phyloP scores from a whole-genome alignment of 2,797 vertebrate species.

The Danio choprae region DNA sequence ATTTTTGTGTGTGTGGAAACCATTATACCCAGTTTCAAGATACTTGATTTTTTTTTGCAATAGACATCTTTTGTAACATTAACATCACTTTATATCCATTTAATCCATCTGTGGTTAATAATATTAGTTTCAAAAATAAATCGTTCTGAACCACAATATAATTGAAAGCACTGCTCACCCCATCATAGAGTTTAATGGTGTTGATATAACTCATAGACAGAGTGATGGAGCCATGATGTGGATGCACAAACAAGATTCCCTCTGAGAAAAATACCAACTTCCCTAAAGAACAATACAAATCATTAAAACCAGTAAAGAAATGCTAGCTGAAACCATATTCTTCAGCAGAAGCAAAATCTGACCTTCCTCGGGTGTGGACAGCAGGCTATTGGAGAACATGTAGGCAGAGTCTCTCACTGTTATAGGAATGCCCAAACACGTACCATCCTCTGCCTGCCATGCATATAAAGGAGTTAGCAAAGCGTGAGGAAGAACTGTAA shows the following conservation, averaged over 20 bases:
- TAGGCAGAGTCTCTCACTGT: slow-evolving; percentile 83
- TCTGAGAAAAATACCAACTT: slow-evolving; percentile 91
- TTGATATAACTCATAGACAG: slow-evolving; percentile 86
- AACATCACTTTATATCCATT: background rate
- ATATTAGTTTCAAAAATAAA: background rate
- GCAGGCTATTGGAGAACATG: slow-evolving; percentile 81
- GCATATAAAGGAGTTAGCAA: background rate
- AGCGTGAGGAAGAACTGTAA: background rate
- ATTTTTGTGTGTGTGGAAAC: no score
- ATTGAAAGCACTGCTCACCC: slow-evolving; percentile 74
- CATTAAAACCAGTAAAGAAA: background rate
- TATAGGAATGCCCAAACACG: slow-evolving; percentile 86
- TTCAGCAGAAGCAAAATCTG: slow-evolving; percentile 32
- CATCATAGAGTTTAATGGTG: slow-evolving; percentile 84
- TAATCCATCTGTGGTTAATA: background rate
- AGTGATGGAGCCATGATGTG: slow-evolving; percentile 84
- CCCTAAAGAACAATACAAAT: slow-evolving; percentile 74
- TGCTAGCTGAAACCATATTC: background rate
- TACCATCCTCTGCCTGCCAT: slow-evolving; percentile 79
- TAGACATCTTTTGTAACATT: background rate
- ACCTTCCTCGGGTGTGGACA: slow-evolving; percentile 90
- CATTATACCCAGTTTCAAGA: no score
- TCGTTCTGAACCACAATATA: background rate
- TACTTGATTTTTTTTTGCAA: background rate
- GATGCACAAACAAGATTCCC: slow-evolving; percentile 88